phyloP scores from a whole-genome alignment of 1,140 invertebrate species.

The Drosophila lacteicornis region DNA sequence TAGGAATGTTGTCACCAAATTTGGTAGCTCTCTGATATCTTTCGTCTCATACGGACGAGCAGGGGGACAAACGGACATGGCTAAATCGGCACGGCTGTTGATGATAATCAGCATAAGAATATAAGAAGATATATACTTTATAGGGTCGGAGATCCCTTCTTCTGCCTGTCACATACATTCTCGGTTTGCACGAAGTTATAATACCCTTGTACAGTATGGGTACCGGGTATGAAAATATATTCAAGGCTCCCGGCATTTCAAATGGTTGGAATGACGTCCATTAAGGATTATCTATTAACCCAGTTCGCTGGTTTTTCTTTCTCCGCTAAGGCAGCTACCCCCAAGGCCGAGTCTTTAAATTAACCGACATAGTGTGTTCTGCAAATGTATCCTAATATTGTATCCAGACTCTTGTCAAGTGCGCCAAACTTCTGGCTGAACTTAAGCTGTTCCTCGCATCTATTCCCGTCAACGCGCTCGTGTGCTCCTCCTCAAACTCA shows the following conservation, averaged over 20 bases:
- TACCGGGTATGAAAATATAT: not conserved
- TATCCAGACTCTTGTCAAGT: constrained; percentile 27
- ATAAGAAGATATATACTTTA: too few species aligned
- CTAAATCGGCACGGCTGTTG: too few species aligned
- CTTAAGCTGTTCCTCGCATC: constrained; percentile 41
- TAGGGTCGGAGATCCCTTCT: too few species aligned
- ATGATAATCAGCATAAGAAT: too few species aligned
- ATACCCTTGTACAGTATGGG: too few species aligned
- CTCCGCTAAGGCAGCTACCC: not conserved
- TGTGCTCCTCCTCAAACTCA: constrained; percentile 21
- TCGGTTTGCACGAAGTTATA: too few species aligned
- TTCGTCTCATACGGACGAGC: too few species aligned
- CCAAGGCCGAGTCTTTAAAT: constrained; percentile 34
- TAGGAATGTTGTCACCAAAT: too few species aligned
- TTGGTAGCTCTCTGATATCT: too few species aligned
- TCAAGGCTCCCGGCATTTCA: not conserved
- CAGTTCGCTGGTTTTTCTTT: constrained; percentile 13
- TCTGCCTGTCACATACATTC: too few species aligned
- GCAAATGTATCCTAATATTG: constrained; percentile 35
- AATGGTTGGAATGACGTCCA: not conserved
- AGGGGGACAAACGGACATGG: too few species aligned
- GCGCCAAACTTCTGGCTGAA: constrained; percentile 39
- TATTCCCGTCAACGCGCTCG: constrained; percentile 19
- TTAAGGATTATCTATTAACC: constrained; percentile 36
- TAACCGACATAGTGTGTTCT: constrained; percentile 21